Evolutionary conservation across 2,113 vertebrate species (phyloP), one percentile per base, ranked within the genome.

Genomic region (Gadus macrocephalus): DNA sequence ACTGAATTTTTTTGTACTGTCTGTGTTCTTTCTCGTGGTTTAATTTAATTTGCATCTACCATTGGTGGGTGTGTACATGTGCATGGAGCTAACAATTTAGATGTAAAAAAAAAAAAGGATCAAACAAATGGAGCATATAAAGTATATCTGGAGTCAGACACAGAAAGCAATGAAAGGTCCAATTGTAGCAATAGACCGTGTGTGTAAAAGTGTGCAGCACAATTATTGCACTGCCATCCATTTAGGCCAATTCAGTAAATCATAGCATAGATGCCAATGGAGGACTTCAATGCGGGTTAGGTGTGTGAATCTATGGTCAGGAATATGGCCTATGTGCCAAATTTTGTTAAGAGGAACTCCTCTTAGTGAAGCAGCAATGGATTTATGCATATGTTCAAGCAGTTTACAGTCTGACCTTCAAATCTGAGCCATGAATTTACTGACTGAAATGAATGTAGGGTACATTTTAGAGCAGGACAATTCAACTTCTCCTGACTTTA

Each of bases 341-440:
- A 89, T 86, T 53, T 66, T 73, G 71, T 83, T 17, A 66, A 75
- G 81, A 42, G 68, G 60, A 28, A 66, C 53, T 22, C 67, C 71
- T 74, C 69, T 74, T 22, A 49, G 66, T 68, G 78, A 85, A 86
- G 80, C 81, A 88, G 76, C 83, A 84, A 81, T 79, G 85, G 77
- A 81, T 87, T 89, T 85, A 90, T 90, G 89, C 89, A 89, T 86
- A 80, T 75, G 76, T 90, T 86, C 69, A 78, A 85, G 78, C 84
- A 79, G 87, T 89, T 88, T 89, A 89, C 89, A 88, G 80, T 87
- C 83, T 85, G 83, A 89, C 82, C 84, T 86, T 89, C 79, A 87
- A 89, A 89, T 88, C 88, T 90, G 89, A 90, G 89, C 89, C 88
- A 89, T 89, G 88, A 87, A 80, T 83, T 79, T 81, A 79, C 83